Percentiles rank a stretch among this genome's conserved stretches.
phyloP scores from a whole-genome alignment of 2,797 vertebrate genomes.

The Sandelia bainsii region DNA sequence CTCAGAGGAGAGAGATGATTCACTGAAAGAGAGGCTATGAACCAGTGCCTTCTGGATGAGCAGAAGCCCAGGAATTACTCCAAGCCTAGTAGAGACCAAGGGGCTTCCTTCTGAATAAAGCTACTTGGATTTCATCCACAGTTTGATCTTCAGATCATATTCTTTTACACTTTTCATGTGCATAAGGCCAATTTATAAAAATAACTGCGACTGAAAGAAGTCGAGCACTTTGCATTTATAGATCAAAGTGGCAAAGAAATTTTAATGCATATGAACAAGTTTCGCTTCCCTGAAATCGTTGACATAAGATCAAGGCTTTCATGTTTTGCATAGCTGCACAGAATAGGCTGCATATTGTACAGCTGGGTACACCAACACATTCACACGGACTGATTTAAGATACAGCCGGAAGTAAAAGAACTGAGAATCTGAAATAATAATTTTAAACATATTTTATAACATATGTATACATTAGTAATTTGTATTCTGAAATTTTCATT shows the following conservation, averaged over 20 bases:
- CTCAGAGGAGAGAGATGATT: conserved; percentile 65
- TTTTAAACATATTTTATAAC: conserved; percentile 5
- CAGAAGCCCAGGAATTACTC: conserved; percentile 54
- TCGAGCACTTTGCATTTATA: conserved; percentile 70
- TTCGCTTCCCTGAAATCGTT: conserved; percentile 66
- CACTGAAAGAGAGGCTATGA: conserved; percentile 59
- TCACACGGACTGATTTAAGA: conserved; percentile 14
- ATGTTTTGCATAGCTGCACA: conserved; percentile 60
- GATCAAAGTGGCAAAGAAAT: conserved; percentile 72
- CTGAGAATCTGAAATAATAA: conserved; percentile 1
- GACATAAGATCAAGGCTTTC: conserved; percentile 75
- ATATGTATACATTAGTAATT: not conserved
- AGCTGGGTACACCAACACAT: conserved; percentile 16
- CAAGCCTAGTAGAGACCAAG: conserved; percentile 39
- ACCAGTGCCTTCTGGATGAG: conserved; percentile 51
- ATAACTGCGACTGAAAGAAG: conserved; percentile 68
- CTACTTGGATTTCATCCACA: conserved; percentile 55
- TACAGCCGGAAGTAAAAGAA: conserved; percentile 22
- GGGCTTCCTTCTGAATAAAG: conserved; percentile 47
- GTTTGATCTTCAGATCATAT: conserved; percentile 59
- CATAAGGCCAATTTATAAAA: conserved; percentile 69
- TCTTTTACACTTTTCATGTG: conserved; percentile 46
- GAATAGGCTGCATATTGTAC: conserved; percentile 43
- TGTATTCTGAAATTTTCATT: not conserved
- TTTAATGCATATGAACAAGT: conserved; percentile 74